Conservation (phyloP, 2,113 vertebrate genomes). For the Castor canadensis region DNA sequence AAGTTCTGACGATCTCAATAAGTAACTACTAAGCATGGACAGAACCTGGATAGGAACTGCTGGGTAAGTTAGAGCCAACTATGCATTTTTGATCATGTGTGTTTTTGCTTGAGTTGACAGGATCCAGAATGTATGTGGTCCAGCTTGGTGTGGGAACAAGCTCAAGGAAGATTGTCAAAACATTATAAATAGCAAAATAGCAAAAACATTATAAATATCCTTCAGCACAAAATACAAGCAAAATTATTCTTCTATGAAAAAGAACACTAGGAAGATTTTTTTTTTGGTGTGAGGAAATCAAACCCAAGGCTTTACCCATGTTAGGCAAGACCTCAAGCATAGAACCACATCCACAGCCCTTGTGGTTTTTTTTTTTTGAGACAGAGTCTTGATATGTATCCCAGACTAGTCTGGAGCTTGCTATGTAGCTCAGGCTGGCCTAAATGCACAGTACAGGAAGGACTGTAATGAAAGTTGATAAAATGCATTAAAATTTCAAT, state of each 20-base stretch:
- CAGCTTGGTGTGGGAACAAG: neutral
- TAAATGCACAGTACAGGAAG: neutral
- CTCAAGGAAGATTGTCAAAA: neutral
- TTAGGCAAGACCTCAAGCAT: neutral
- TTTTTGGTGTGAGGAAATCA: neutral
- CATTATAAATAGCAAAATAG: too few species aligned
- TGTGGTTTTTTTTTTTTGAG: neutral
- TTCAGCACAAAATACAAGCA: neutral
- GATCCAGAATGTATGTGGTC: too few species aligned
- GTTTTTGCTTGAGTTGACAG: neutral
- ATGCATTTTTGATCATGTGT: accelerated
- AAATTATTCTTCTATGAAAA: neutral
- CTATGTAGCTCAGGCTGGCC: neutral
- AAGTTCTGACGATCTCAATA: neutral
- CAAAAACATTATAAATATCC: neutral
- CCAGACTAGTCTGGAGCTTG: too few species aligned
- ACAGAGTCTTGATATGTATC: too few species aligned
- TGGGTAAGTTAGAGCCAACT: neutral
- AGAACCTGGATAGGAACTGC: neutral
- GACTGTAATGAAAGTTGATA: neutral
- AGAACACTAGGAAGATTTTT: neutral
- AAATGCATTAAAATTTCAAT: neutral
- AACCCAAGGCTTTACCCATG: neutral
- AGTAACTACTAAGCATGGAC: neutral
- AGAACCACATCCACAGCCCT: neutral